These are phyloP conservation scores for Branchinecta sandiegonensis DNA, from an alignment of 2,888 invertebrate species.

Conservation along the genomic window DNA sequence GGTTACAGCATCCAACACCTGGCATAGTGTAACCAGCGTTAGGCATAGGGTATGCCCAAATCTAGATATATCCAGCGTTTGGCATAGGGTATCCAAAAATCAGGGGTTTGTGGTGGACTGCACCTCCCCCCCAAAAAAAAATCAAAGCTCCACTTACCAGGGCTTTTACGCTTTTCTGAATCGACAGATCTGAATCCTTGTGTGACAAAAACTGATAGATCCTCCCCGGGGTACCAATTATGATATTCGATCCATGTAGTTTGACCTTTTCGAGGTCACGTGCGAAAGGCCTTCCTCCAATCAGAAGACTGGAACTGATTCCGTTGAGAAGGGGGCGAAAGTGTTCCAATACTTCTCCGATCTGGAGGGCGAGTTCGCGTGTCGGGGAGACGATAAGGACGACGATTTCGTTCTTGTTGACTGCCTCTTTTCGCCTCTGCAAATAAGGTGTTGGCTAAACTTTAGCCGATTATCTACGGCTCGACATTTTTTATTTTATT, in stretches of 20 bases:
- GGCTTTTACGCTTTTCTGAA: constrained; percentile 57
- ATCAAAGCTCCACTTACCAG: constrained; percentile 43
- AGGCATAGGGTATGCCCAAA: too few species aligned
- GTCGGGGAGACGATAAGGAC: constrained; percentile 89
- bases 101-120: too few species aligned
- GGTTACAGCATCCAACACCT: too few species aligned
- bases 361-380: constrained; percentile 83
- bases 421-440: constrained; percentile 44
- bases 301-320: constrained; percentile 33
- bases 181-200: constrained; percentile 39
- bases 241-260: constrained; percentile 59
- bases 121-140: background rate
- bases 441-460: too few species aligned
- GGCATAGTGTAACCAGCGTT: too few species aligned
- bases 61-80: too few species aligned
- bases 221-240: constrained; percentile 89
- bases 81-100: too few species aligned
- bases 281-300: constrained; percentile 65
- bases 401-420: constrained; percentile 62
- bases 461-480: too few species aligned
- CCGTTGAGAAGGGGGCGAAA: constrained; percentile 38
- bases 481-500: too few species aligned
- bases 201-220: constrained; percentile 61
- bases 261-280: constrained; percentile 54
- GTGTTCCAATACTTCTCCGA: constrained; percentile 47